Base-by-base conservation (phyloP, 1,140 invertebrate species). In the Cotesia glomerata region DNA sequence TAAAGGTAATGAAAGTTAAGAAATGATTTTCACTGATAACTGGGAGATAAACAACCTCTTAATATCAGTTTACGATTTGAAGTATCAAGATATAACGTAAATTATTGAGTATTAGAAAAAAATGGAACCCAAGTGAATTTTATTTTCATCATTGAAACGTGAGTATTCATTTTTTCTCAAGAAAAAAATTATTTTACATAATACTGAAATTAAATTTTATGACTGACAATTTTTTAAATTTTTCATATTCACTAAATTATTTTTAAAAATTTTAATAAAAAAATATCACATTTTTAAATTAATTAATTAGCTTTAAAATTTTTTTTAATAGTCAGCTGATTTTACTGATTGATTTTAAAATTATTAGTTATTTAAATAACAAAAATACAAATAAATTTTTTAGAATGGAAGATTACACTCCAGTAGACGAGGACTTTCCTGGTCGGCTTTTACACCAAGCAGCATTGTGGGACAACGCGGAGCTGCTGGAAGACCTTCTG, bases 381-480 rank as follows among this genome's bases (percentile, higher is more conserved):
- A 18, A 18, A 18, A 34, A 49, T 18, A 16, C 61, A 54, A 56
- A 58, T 49, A 52, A 74, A 58, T 35, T 59, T 66, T 35, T 26
- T 16, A 69, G 13, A 16, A 89, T 90, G 88, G 86, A 92, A 85
- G 91, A 92, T 81, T 89, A 91, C 56, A 92, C 91, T 32, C 91
- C 91, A 3, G 92, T 93, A 79, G 93, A 94, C 75, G 93, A 95
- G 81, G 92, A 95, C 82, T 95, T 94, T 83, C 93, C 92, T 72
- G 94, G 93, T 5, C 89, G 93, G 66, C 81, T 95, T 13, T 82
- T 95, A 18, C 94, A 95, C 77, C 93, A 95, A 91, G 95, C 95
- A 14, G 95, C 95, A 3, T 83, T 97, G 18, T 98, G 95, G 94
- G 95, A 97, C 84, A 97, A 97, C 82, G 91, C 92, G 9, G 95